Base-by-base conservation (phyloP, 2,888 invertebrate species). In the Choristoneura rosaceana region DNA sequence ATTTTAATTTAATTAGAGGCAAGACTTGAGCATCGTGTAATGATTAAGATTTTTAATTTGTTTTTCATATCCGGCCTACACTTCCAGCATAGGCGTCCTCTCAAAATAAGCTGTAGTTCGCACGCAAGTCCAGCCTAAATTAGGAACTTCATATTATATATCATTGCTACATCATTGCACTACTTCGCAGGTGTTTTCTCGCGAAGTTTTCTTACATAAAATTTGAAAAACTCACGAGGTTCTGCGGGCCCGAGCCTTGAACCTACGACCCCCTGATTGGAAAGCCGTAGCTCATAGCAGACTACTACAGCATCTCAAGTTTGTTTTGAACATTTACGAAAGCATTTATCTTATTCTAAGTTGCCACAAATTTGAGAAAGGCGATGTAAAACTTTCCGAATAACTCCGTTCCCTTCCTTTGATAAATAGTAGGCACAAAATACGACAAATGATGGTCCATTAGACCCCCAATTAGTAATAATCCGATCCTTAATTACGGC, bases 401-500 rank as follows among this genome's bases (percentile, higher is more conserved):
- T 47, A 59, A 58, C 33, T 52, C 25, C 25, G 41, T 41, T 38
- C 33, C 52, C 43, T 60, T 50, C 70, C 17, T 60, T 73, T 69
- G 68, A 73, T 50, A 64, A 73, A 69, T 64, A 64, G 50, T 58
- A 67, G 47, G 55, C 58, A 41, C 59, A 17, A 68, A 58, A 33
- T 50, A 62, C 67, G 71, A 73, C 73, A 76, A 77, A 69, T 76
- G 64, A 64, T 71, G 63, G 63, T 77, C 69, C 70, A 77, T 78
- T 78, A 76, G 74, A 70, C 70, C 74, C 73, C 70, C 78, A 81
- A 77, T 75, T 76, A 76, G 70, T 75, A 74, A 76, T 79, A 78
- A 80, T 77, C 77, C 75, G 65, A 58, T 74, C 65, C 74, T 76
- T 79, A 80, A 79, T 82, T 78, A 76, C 73, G 75, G 77, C 78